Conservation (phyloP, 37 sponge, comb jelly and placozoan genomes). For the Oopsacas minuta region DNA sequence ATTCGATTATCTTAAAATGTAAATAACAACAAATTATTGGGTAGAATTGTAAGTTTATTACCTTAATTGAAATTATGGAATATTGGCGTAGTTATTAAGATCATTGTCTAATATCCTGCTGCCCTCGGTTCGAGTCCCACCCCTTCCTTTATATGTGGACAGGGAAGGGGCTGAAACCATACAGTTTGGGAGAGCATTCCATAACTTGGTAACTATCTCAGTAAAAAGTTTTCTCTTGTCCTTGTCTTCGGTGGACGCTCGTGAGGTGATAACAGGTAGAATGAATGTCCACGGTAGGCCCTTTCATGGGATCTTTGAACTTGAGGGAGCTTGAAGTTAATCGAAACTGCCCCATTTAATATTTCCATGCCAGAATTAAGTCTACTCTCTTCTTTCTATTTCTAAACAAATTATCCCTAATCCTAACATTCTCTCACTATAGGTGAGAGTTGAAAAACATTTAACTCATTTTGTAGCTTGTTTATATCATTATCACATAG, state of each 20-base stretch:
- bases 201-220: background rate
- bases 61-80: too few relatives aligned
- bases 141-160: background rate
- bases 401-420: background rate
- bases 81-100: too few relatives aligned
- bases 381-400: background rate
- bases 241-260: background rate
- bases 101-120: too few relatives aligned
- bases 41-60: too few relatives aligned
- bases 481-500: background rate
- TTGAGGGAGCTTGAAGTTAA: background rate
- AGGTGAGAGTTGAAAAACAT: background rate
- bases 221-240: background rate
- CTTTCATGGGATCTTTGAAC: background rate
- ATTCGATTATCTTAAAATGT: too few relatives aligned
- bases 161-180: background rate
- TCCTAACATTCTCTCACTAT: background rate
- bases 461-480: background rate
- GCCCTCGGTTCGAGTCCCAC: too few relatives aligned
- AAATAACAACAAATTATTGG: too few relatives aligned
- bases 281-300: background rate
- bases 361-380: conserved; percentile 1
- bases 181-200: background rate
- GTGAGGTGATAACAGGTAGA: background rate
- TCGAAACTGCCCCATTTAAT: background rate